Conservation (phyloP, 1,140 invertebrate species). For the Lepidurus apus region DNA sequence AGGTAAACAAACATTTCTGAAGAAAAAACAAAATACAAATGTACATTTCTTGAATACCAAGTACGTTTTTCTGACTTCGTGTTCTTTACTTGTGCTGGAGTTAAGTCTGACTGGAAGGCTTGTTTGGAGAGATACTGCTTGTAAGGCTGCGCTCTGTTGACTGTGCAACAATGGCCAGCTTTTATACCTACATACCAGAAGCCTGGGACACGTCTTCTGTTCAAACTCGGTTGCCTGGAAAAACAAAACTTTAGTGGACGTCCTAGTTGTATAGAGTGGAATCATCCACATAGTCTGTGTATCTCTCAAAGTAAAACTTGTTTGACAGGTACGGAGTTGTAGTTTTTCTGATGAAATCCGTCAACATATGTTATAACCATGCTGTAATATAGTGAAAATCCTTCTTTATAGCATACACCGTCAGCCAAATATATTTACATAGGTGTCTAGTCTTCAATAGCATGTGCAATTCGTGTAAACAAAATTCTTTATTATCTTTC, state of each 20-base stretch:
- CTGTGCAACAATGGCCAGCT: not conserved
- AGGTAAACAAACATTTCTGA: not conserved
- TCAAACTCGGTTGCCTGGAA: not conserved
- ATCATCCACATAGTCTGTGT: too few species aligned
- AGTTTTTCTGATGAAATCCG: too few species aligned
- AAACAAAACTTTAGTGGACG: not conserved
- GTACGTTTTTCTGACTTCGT: not conserved
- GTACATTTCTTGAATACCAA: not conserved
- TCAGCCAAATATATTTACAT: too few species aligned
- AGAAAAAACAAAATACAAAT: not conserved
- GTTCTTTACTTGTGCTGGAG: not conserved
- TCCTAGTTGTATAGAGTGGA: too few species aligned
- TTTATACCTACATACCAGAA: not conserved
- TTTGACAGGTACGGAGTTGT: too few species aligned
- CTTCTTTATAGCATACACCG: too few species aligned
- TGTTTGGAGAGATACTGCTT: not conserved
- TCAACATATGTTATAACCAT: too few species aligned
- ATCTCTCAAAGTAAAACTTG: too few species aligned
- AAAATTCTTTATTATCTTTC: too few species aligned
- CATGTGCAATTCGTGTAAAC: too few species aligned
- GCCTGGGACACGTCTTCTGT: not conserved
- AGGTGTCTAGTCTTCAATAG: too few species aligned
- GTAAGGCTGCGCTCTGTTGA: not conserved
- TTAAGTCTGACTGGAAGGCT: not conserved
- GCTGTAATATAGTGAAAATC: too few species aligned